These are phyloP conservation scores for Hippoglossus hippoglossus DNA, from an alignment of 2,797 vertebrate species.

Conservation along the genomic window DNA sequence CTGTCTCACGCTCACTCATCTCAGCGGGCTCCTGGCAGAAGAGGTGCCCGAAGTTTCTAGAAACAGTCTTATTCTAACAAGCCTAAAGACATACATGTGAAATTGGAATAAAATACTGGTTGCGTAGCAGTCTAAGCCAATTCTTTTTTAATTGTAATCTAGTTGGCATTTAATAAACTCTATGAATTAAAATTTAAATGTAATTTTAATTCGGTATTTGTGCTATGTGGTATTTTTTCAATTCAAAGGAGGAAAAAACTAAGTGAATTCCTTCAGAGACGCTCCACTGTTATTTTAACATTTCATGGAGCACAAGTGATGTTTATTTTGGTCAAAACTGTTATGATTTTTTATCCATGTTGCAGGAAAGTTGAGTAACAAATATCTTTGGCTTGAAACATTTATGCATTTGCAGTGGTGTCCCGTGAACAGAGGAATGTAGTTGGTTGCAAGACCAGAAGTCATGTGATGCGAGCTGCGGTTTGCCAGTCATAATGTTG, in stretches of 20 bases:
- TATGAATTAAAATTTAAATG: conserved; percentile 7
- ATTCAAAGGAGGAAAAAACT: background rate
- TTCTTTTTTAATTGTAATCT: conserved; percentile 10
- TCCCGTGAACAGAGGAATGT: conserved; percentile 14
- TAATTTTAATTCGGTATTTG: too few relatives aligned
- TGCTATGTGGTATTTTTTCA: background rate
- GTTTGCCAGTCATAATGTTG: conserved; percentile 24
- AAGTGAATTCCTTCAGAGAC: too few relatives aligned
- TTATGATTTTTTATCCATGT: background rate
- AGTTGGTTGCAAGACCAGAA: conserved; percentile 16
- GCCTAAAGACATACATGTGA: conserved; percentile 15
- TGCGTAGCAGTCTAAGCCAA: background rate
- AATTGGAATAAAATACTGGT: conserved; percentile 14
- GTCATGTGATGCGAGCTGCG: conserved; percentile 18
- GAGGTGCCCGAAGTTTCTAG: conserved; percentile 35
- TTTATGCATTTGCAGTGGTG: conserved; percentile 14
- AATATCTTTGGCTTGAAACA: background rate
- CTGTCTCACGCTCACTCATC: conserved; percentile 53
- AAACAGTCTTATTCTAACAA: conserved; percentile 28
- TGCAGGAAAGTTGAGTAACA: conserved; percentile 6
- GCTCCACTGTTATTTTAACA: background rate
- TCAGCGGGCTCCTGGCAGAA: conserved; percentile 39
- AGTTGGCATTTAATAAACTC: conserved; percentile 4
- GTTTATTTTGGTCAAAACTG: background rate
- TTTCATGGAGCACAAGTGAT: background rate